Evolutionary conservation across 53 echinoderm and acorn worm species (phyloP).

Genomic region (Arbacia lixula): DNA sequence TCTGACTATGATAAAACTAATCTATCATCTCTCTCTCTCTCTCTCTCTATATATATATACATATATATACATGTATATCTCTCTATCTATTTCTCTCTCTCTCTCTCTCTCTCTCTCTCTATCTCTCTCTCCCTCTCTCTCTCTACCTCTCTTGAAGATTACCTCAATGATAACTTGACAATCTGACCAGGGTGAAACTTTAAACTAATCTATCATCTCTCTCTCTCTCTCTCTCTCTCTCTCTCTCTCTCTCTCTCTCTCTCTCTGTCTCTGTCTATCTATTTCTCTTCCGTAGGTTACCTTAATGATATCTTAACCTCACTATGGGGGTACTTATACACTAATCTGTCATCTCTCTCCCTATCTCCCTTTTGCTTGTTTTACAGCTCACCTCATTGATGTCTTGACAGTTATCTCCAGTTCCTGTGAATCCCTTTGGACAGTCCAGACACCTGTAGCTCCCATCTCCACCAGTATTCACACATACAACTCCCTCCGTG

Average conservation of each 20-base stretch:
- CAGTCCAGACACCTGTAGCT: constrained; percentile 75
- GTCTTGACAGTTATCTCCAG: constrained; percentile 76
- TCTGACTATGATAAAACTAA: not conserved
- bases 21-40: not conserved
- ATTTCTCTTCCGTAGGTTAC: not conserved
- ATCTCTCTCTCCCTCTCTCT: not conserved
- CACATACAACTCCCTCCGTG: constrained; percentile 69
- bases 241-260: not conserved
- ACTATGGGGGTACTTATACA: no score
- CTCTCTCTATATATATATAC: not conserved
- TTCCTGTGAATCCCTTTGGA: constrained; percentile 68
- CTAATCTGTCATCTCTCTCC: no score
- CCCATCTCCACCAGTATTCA: constrained; percentile 77
- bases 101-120: not conserved
- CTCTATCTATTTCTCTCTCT: not conserved
- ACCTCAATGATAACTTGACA: not conserved
- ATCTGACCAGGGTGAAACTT: not conserved
- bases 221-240: constrained; percentile 13
- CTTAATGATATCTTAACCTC: not conserved
- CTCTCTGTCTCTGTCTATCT: not conserved
- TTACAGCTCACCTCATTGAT: constrained; percentile 75
- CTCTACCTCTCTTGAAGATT: not conserved
- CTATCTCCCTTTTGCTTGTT: not conserved
- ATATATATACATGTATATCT: not conserved
- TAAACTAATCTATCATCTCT: not conserved